Percentiles rank a stretch among this genome's conserved stretches.
Evolutionary conservation across 2,888 invertebrate species (phyloP).

Genomic region (Crioceris asparagi): DNA sequence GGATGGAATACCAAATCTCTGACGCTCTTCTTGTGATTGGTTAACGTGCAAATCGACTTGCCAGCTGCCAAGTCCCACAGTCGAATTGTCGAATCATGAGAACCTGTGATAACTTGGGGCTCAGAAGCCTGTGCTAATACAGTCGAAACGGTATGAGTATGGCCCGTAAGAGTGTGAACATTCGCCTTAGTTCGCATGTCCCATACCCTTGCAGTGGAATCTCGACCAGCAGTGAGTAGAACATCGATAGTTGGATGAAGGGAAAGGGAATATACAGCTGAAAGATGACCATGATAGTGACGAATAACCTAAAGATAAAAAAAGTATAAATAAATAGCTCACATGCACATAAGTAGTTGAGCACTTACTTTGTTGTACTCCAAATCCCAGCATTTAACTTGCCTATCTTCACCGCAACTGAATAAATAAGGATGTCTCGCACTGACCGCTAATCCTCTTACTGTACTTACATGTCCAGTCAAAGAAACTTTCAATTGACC

Average conservation of each 20-base stretch:
- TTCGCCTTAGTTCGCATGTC: conserved; percentile 98
- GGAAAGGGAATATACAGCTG: conserved; percentile 88
- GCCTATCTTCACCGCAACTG: conserved; percentile 97
- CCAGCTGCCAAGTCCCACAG: conserved; percentile 98
- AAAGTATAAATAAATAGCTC: no score
- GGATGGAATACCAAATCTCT: conserved; percentile 70
- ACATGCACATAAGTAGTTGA: neutral
- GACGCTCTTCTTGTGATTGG: conserved; percentile 97
- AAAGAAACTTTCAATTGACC: conserved; percentile 93
- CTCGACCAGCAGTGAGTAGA: conserved; percentile 85
- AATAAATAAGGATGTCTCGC: conserved; percentile 94
- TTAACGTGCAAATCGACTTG: conserved; percentile 84
- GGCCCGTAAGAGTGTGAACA: conserved; percentile 90
- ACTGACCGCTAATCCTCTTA: conserved; percentile 90
- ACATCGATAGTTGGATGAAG: conserved; percentile 95
- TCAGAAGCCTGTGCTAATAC: conserved; percentile 88
- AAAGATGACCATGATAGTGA: conserved; percentile 98
- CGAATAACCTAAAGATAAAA: conserved; percentile 61
- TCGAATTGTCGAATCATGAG: conserved; percentile 92
- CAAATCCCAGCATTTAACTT: conserved; percentile 99
- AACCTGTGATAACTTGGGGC: conserved; percentile 85
- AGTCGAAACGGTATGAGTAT: conserved; percentile 94
- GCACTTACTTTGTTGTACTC: conserved; percentile 89
- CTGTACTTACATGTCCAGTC: conserved; percentile 97
- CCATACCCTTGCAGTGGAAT: conserved; percentile 95